These are phyloP conservation scores for Lasioglossum zephyrum DNA, from an alignment of 2,888 invertebrate genomes.

Conservation along the genomic window DNA sequence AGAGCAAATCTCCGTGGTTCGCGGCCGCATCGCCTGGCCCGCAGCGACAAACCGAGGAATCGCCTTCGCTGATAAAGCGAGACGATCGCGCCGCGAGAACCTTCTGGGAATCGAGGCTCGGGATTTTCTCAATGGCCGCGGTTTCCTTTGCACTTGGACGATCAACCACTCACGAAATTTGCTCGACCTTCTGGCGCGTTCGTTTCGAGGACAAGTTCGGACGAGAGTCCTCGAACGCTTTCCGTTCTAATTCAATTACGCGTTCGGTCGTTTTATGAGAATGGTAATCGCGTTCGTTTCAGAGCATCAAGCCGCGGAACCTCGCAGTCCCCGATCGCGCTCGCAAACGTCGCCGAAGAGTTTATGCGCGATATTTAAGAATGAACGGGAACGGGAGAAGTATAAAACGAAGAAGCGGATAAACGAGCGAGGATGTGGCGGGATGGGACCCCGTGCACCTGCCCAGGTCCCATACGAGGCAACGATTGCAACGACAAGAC, in stretches of 20 bases:
- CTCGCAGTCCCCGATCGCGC: not conserved
- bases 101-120: slow-evolving; percentile 49
- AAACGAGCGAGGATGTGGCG: slow-evolving; percentile 35
- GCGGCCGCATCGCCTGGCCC: slow-evolving; percentile 39
- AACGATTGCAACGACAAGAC: slow-evolving; percentile 64
- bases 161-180: not conserved
- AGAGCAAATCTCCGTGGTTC: slow-evolving; percentile 33
- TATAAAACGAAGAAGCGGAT: slow-evolving; percentile 18
- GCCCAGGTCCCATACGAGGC: slow-evolving; percentile 48
- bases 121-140: slow-evolving; percentile 37
- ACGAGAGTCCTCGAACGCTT: not conserved
- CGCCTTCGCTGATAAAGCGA: slow-evolving; percentile 64
- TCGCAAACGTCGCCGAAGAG: slow-evolving; percentile 15
- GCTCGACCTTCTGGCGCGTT: not conserved
- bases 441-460: slow-evolving; percentile 53
- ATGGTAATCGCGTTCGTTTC: not conserved
- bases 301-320: not conserved
- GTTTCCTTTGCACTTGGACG: slow-evolving; percentile 18
- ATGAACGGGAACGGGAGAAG: slow-evolving; percentile 37
- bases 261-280: not conserved
- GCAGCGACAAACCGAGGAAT: slow-evolving; percentile 63
- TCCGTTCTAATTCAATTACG: not conserved
- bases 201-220: not conserved
- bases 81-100: slow-evolving; percentile 48
- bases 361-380: slow-evolving; percentile 49